Conservation (phyloP, 2,888 invertebrate species). For the Mimumesa dahlbomi region DNA sequence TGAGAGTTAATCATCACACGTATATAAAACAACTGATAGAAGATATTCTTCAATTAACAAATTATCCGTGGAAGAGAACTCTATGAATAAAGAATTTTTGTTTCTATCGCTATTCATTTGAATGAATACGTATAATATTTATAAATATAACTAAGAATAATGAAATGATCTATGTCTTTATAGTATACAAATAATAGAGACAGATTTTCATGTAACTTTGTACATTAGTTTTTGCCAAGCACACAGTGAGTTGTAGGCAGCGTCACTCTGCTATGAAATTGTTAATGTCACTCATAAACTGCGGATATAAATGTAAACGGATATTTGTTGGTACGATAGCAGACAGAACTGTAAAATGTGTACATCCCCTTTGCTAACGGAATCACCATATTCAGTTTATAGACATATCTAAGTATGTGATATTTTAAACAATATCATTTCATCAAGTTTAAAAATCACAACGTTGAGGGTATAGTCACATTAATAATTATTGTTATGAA, state of each 20-base stretch:
- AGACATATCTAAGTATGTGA: slow-evolving; percentile 17
- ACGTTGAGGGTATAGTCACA: slow-evolving; percentile 12
- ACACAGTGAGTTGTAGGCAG: slow-evolving; percentile 58
- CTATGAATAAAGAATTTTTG: slow-evolving; percentile 25
- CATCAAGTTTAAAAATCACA: slow-evolving; percentile 18
- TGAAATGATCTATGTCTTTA: slow-evolving; percentile 30
- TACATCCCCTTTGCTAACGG: slow-evolving; percentile 17
- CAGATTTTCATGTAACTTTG: slow-evolving; percentile 49
- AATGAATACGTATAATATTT: no score
- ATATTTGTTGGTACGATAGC: slow-evolving; percentile 52
- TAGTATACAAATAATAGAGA: slow-evolving; percentile 48
- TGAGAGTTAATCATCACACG: slow-evolving; percentile 24
- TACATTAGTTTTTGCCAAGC: slow-evolving; percentile 59
- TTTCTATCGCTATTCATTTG: slow-evolving; percentile 8
- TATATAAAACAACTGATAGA: slow-evolving; percentile 17
- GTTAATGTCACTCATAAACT: slow-evolving; percentile 50
- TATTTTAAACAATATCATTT: slow-evolving; percentile 20
- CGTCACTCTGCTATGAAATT: slow-evolving; percentile 53
- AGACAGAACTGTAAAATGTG: slow-evolving; percentile 25
- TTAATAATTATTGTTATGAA: slow-evolving; percentile 29
- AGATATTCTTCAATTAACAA: slow-evolving; percentile 22
- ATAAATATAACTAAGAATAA: slow-evolving; percentile 33
- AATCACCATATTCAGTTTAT: slow-evolving; percentile 16
- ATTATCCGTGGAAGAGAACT: slow-evolving; percentile 19
- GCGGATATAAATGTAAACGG: slow-evolving; percentile 31